phyloP scores from a whole-genome alignment of 2,888 invertebrate species.

The Mactromeris polynyma region DNA sequence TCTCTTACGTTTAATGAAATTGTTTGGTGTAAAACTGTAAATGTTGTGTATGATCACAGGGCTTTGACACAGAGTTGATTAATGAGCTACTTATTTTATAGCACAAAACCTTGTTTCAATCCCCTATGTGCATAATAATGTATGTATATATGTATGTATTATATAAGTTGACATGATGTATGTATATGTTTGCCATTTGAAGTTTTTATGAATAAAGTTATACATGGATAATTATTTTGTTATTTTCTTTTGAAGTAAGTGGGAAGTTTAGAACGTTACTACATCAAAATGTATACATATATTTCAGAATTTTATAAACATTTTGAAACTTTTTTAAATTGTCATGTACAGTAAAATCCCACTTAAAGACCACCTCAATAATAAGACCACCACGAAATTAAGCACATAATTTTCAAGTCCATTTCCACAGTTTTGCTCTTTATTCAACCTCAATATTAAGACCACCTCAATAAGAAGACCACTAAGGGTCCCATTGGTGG shows the following conservation, averaged over 20 bases:
- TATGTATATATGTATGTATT: not conserved
- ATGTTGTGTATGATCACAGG: not conserved
- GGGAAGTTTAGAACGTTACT: not conserved
- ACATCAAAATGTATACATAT: no score
- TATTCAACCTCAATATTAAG: no score
- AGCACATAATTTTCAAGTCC: no score
- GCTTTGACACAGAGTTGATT: not conserved
- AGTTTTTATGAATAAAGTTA: slow-evolving; percentile 10
- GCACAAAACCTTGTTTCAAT: not conserved
- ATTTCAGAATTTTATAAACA: no score
- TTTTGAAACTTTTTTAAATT: no score
- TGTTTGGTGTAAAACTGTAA: not conserved
- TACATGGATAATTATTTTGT: not conserved
- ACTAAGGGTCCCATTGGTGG: no score
- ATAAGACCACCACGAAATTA: no score
- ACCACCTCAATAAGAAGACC: no score
- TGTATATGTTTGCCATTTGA: not conserved
- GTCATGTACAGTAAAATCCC: no score
- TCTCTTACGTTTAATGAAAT: not conserved
- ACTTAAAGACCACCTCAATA: no score
- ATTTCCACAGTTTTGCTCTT: no score
- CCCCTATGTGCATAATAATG: not conserved
- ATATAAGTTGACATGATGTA: not conserved
- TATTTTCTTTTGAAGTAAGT: not conserved
- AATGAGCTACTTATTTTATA: not conserved